phyloP scores from a whole-genome alignment of 2,113 vertebrate genomes.

The Damaliscus lunatus region DNA sequence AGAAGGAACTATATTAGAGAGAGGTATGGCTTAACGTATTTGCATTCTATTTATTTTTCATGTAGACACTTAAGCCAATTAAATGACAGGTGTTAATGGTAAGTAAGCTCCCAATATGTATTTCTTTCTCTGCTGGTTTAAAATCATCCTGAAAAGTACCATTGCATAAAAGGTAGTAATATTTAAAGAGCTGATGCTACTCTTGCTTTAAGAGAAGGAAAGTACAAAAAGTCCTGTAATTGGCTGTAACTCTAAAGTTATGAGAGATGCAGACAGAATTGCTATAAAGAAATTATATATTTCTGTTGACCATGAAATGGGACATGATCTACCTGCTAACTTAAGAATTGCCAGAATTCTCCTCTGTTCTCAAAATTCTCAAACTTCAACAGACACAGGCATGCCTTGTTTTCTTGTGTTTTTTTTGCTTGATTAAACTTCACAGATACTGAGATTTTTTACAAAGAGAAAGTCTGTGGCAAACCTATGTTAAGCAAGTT shows the following conservation, averaged over 20 bases:
- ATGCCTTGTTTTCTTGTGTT: not conserved
- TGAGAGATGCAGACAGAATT: not conserved
- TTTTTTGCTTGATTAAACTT: not conserved
- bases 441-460: not conserved
- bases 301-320: not conserved
- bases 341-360: not conserved
- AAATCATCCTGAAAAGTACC: not conserved
- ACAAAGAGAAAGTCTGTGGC: not conserved
- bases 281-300: not conserved
- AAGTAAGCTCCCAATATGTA: not conserved
- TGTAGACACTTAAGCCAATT: not conserved
- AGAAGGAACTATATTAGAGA: not conserved
- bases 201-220: not conserved
- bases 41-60: conserved; percentile 1
- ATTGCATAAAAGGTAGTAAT: not conserved
- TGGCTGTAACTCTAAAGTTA: not conserved
- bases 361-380: not conserved
- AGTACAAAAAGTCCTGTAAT: not conserved
- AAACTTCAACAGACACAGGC: not conserved
- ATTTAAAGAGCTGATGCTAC: not conserved
- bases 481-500: not conserved
- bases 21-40: not conserved
- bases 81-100: not conserved
- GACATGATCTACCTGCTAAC: not conserved
- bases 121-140: not conserved